A percentile compares a stretch with the other conserved stretches of the same genome.
phyloP scores from a whole-genome alignment of 2,113 vertebrate species.

The Scomber japonicus region DNA sequence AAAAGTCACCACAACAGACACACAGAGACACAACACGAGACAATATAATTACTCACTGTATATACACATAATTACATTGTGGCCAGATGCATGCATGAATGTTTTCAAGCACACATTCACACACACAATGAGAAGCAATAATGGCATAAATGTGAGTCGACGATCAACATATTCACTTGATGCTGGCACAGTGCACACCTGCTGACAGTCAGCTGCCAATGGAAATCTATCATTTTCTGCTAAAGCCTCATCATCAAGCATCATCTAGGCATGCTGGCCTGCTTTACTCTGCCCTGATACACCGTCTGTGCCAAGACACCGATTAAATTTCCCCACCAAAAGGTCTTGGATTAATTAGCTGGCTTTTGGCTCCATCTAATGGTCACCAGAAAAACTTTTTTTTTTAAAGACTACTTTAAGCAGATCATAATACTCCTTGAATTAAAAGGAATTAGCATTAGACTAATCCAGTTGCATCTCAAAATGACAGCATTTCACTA shows the following conservation, averaged over 20 bases:
- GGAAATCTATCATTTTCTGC: conserved; percentile 73
- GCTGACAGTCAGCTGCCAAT: conserved; percentile 76
- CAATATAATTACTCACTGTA: conserved; percentile 37
- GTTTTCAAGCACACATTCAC: conserved; percentile 35
- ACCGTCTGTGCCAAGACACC: conserved; percentile 55
- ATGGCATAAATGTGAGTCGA: conserved; percentile 57
- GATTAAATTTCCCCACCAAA: conserved; percentile 64
- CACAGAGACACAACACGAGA: conserved; percentile 28
- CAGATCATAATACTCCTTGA: not conserved
- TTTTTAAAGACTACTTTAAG: not conserved
- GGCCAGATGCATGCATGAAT: conserved; percentile 43
- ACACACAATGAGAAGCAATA: conserved; percentile 19
- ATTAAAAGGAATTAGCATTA: not conserved
- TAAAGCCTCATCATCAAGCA: conserved; percentile 75
- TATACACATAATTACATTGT: conserved; percentile 59
- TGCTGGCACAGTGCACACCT: conserved; percentile 63
- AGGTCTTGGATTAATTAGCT: conserved; percentile 24
- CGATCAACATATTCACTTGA: conserved; percentile 63
- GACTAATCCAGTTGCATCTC: not conserved
- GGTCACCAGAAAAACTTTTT: conserved; percentile 39
- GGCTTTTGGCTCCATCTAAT: conserved; percentile 72
- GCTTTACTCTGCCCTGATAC: conserved; percentile 51
- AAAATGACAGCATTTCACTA: not conserved
- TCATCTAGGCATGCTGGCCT: conserved; percentile 72
- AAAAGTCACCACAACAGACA: conserved; percentile 36